Percentiles rank a stretch among this genome's conserved stretches.
These are phyloP conservation scores for Drosophila pegasa DNA, from an alignment of 2,888 invertebrate species.

Conservation along the genomic window DNA sequence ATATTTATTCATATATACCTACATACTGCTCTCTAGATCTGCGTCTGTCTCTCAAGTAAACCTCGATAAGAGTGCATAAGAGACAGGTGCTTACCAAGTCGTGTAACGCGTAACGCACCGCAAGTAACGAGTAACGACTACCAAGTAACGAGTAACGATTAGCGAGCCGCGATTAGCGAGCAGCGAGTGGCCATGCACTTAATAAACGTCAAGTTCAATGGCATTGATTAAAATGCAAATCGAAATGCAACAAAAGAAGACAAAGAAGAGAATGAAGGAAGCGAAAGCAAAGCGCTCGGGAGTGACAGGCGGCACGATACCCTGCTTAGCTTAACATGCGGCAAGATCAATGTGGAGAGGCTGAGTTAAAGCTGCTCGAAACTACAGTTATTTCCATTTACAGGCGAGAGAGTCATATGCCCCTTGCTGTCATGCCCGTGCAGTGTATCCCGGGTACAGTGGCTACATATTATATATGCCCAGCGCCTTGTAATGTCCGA, in stretches of 20 bases:
- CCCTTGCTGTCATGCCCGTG: neutral
- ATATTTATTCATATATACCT: neutral
- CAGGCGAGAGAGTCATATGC: neutral
- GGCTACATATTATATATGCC: constrained; percentile 5
- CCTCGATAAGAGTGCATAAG: constrained; percentile 10
- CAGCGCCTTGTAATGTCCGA: neutral
- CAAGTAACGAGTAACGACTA: neutral
- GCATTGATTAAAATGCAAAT: constrained; percentile 69
- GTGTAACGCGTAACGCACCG: constrained; percentile 5
- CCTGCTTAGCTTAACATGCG: neutral
- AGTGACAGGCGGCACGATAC: neutral
- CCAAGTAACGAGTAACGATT: neutral
- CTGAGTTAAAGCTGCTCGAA: no score
- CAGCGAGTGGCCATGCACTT: constrained; percentile 40
- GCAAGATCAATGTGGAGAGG: no score
- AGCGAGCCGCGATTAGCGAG: constrained; percentile 5
- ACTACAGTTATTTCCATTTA: no score
- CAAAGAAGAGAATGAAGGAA: constrained; percentile 6
- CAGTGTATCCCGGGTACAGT: neutral
- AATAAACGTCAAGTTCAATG: constrained; percentile 73
- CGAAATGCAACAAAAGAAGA: constrained; percentile 34
- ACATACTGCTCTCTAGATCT: neutral
- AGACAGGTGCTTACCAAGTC: constrained; percentile 1
- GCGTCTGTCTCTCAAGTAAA: neutral
- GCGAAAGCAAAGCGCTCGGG: constrained; percentile 12